Base-by-base conservation (phyloP, 2,888 invertebrate species). In the Plusia festucae region DNA sequence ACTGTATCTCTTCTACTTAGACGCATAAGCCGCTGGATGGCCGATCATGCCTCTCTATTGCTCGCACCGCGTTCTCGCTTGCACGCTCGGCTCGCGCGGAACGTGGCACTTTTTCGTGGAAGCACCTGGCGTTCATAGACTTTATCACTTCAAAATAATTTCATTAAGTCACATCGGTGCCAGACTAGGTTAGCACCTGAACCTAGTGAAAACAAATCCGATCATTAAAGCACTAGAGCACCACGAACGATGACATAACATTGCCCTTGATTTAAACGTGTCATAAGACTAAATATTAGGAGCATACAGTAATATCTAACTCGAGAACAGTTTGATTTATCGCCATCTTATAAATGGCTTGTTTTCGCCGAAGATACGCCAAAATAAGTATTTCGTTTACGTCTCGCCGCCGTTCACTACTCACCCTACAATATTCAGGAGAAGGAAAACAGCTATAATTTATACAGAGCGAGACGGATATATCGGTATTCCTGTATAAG, bases 391-490 rank as follows among this genome's bases (percentile, higher is more conserved):
- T 91, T 91, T 88, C 89, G 88, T 89, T 89, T 87, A 87, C 89
- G 85, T 89, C 84, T 82, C 83, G 79, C 82, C 82, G 75, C 82
- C 81, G 76, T 81, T 86, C 75, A 81, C 81, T 83, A 76, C 82
- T 85, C 85, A 73, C 85, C 85, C 84, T 88, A 84, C 85, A 87
- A 87, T 88, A 88, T 90, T 88, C 88, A 83, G 82, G 78, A 84
- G 87, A 85, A 88, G 90, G 88, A 91, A 92, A 92, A 93, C 89
- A 90, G 88, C 88, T 82, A 90, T 92, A 90, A 91, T 86, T 90
- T 92, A 90, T 87, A 88, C 81, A 75, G 85, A 88, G 77, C 68
- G 86, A 81, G 88, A 87, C 65, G 68, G 76, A 75, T 64, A 84
- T 81, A 86, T 60, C n/a, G 52, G 60, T 74, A 70, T 66, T 65